Evolutionary conservation across 2,888 invertebrate species (phyloP).

Genomic region (Heliconius hortense): DNA sequence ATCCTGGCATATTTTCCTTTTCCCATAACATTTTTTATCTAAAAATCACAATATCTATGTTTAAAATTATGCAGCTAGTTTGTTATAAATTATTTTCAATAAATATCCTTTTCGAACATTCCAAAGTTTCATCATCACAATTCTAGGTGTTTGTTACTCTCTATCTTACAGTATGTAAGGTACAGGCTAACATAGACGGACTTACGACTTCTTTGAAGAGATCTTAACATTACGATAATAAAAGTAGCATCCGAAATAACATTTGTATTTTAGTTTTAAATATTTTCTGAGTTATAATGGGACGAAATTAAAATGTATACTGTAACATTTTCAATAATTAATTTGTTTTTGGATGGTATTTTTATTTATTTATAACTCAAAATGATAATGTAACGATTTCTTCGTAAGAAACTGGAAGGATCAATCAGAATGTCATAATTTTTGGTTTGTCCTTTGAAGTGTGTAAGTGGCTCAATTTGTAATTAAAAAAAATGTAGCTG

Average conservation of each 20-base stretch:
- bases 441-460: conserved; percentile 31
- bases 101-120: conserved; percentile 15
- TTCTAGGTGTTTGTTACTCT: conserved; percentile 14
- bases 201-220: background rate
- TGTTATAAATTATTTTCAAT: conserved; percentile 1
- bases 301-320: background rate
- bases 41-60: background rate
- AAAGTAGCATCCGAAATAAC: background rate
- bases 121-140: conserved; percentile 25
- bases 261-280: background rate
- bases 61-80: conserved; percentile 11
- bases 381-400: conserved; percentile 17
- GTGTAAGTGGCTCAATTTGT: conserved; percentile 35
- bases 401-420: conserved; percentile 20
- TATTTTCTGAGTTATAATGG: background rate
- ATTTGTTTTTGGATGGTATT: background rate
- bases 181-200: conserved; percentile 10
- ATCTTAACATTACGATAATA: background rate
- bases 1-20: background rate
- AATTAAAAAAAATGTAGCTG: conserved; percentile 25
- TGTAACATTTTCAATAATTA: background rate
- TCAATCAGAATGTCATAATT: conserved; percentile 15
- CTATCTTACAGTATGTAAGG: conserved; percentile 20
- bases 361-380: background rate
- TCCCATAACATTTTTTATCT: background rate